Evolutionary conservation across 2,888 invertebrate genomes (phyloP).

Genomic region (Andrena praecox): DNA sequence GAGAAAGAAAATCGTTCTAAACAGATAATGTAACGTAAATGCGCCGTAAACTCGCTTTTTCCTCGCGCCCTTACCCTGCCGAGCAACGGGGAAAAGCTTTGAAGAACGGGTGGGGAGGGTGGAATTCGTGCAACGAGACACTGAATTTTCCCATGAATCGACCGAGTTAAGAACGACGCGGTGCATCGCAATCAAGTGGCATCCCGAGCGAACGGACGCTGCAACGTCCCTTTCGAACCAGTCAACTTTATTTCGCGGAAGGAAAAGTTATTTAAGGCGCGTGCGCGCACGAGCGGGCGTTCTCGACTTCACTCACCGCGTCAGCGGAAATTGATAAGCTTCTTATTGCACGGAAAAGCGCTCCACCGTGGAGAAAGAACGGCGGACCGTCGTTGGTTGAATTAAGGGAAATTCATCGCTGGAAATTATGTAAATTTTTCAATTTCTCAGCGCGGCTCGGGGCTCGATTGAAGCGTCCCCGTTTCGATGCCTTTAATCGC

Average conservation of each 20-base stretch:
- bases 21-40: constrained; percentile 2
- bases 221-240: neutral
- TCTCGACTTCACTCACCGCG: constrained; percentile 18
- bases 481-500: constrained; percentile 24
- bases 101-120: neutral
- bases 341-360: constrained; percentile 41
- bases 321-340: constrained; percentile 58
- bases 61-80: neutral
- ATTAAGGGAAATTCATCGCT: constrained; percentile 44
- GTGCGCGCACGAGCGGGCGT: constrained; percentile 11
- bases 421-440: constrained; percentile 53
- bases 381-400: constrained; percentile 35
- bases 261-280: constrained; percentile 31
- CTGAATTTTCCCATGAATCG: constrained; percentile 35
- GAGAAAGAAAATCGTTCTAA: neutral
- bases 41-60: neutral
- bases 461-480: constrained; percentile 7
- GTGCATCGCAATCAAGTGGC: constrained; percentile 26
- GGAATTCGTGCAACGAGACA: neutral
- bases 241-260: neutral
- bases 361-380: neutral
- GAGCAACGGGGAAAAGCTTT: neutral
- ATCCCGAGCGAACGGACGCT: neutral
- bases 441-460: constrained; percentile 21
- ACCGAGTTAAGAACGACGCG: neutral